Base-by-base conservation (phyloP, 2,888 invertebrate genomes). In the Dolomedes plantarius region DNA sequence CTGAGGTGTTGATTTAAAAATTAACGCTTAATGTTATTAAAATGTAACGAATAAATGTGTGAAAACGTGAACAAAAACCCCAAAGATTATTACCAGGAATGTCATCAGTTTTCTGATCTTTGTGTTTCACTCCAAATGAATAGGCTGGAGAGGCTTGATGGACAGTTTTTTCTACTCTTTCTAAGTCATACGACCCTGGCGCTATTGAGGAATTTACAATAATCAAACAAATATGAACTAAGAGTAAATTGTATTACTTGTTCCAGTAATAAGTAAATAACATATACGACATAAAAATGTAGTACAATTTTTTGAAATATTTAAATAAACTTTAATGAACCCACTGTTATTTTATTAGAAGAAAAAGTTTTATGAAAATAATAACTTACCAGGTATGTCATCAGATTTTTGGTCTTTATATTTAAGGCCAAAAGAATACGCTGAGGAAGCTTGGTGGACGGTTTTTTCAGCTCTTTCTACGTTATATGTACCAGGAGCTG, bases 121-220 rank as follows among this genome's bases (percentile, higher is more conserved):
- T 89, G 31, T 50, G 73, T 91, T 94, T 95, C 88, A 94, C 93
- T 29, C 95, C 95, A 91, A 96, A 94, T 0, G 95, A 94, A 90
- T 93, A 95, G 89, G 93, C 95, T 73, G 94, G 93, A 29, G 94
- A 93, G 89, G 92, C 93, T 89, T 94, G 94, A 56, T 92, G 90
- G 64, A 90, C 89, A 88, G 68, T 46, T 19, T 81, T 93, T 46
- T 94, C 94, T 0, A 95, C 64, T 89, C 95, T 95, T 90, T 94
- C 94, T 0, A 96, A 95, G 89, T 90, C 91, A 91, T 97, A 97
- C 91, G 96, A 96, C 19, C 96, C 96, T 0, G 97, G 97, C 5
- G 96, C 96, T 0, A 97, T 97, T 27, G 16, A 31, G 0, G 1
- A 62, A 62, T 27, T 1, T 62, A n/a, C n/a, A n/a, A n/a, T n/a